Evolutionary conservation across 2,113 vertebrate species (phyloP).

Genomic region (Tychaedon coryphoeus): DNA sequence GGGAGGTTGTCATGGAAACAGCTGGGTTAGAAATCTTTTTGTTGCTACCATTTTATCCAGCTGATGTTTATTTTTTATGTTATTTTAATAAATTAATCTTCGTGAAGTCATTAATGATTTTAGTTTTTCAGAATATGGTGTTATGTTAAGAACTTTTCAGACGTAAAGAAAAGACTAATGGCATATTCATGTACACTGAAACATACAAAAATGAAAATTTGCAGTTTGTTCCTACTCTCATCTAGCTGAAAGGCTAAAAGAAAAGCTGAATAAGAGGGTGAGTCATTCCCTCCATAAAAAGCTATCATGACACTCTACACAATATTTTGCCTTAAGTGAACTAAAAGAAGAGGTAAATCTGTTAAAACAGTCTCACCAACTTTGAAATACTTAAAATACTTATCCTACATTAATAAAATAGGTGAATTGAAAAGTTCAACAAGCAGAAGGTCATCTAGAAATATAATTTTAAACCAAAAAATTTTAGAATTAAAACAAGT

Average conservation of each 20-base stretch:
- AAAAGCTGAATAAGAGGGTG: neutral
- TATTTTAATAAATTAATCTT: conserved; percentile 5
- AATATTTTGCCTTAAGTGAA: neutral
- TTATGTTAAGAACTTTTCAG: neutral
- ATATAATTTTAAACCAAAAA: neutral
- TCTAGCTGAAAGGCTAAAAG: neutral
- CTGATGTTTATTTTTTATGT: neutral
- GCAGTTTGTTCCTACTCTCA: neutral
- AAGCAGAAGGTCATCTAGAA: neutral
- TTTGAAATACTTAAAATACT: neutral
- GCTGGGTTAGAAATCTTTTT: neutral
- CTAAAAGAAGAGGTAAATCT: neutral
- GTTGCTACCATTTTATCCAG: neutral
- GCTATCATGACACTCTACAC: neutral
- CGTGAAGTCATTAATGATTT: neutral
- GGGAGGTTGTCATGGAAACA: conserved; percentile 50
- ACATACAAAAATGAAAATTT: neutral
- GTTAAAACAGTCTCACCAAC: neutral
- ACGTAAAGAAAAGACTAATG: neutral
- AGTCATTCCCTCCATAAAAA: neutral
- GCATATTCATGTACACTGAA: neutral
- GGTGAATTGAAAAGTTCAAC: neutral
- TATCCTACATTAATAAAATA: neutral
- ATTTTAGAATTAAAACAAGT: neutral
- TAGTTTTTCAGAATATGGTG: neutral